phyloP scores from a whole-genome alignment of 2,113 vertebrate species.

The Triplophysa tibetana region DNA sequence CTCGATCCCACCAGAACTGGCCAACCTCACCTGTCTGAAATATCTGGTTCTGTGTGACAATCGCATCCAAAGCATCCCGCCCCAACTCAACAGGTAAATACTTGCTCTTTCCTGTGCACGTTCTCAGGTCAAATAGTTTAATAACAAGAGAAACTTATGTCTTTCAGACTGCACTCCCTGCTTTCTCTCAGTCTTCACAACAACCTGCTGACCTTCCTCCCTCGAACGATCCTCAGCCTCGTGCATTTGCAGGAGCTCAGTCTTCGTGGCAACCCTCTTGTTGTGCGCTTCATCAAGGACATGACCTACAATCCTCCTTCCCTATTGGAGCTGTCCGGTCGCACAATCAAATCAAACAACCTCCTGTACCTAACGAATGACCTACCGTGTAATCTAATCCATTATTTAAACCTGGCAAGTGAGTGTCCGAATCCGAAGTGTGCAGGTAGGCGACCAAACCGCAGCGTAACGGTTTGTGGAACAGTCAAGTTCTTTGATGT shows the following conservation, averaged over 20 bases:
- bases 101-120: too few relatives aligned
- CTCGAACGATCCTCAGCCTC: constrained; percentile 82
- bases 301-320: constrained; percentile 61
- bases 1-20: constrained; percentile 91
- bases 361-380: constrained; percentile 77
- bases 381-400: constrained; percentile 81
- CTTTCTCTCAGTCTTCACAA: constrained; percentile 88
- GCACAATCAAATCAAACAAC: constrained; percentile 56
- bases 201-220: constrained; percentile 84
- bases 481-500: background rate
- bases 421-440: constrained; percentile 99
- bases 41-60: constrained; percentile 97
- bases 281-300: constrained; percentile 66
- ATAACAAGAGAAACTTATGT: background rate
- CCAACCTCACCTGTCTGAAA: constrained; percentile 86
- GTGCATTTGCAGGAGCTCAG: constrained; percentile 84
- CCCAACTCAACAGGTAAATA: constrained; percentile 90
- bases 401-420: constrained; percentile 89
- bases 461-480: background rate
- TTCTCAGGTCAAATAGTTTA: too few relatives aligned
- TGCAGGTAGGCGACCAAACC: constrained; percentile 74
- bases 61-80: constrained; percentile 95
- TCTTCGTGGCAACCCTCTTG: constrained; percentile 84
- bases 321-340: constrained; percentile 59
- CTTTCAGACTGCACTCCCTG: constrained; percentile 78